Conservation (phyloP, 2,797 vertebrate genomes). For the Caiman crocodilus region DNA sequence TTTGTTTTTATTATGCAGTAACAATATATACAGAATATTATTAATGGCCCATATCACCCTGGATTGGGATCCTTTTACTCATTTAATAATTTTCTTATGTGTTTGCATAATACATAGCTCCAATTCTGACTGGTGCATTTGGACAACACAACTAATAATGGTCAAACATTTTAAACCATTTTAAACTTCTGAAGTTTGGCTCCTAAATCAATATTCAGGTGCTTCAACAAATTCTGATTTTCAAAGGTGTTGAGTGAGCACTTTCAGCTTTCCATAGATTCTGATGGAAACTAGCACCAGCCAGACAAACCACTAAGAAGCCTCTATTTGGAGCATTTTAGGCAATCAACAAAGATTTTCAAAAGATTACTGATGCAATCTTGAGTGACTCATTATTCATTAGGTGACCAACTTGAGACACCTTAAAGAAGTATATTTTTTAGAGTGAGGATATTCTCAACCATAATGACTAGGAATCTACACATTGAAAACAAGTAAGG, state of each 20-base stretch:
- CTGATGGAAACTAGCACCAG: not conserved
- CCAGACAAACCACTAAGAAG: not conserved
- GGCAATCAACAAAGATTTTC: not conserved
- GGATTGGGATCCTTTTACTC: not conserved
- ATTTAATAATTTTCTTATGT: not conserved
- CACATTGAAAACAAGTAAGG: too few relatives aligned
- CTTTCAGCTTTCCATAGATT: not conserved
- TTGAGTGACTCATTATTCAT: not conserved
- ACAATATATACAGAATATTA: not conserved
- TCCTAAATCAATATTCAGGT: not conserved
- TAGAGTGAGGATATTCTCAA: not conserved
- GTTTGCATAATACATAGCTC: not conserved
- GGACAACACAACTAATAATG: not conserved
- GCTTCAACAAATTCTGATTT: not conserved
- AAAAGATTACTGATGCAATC: not conserved
- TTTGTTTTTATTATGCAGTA: not conserved
- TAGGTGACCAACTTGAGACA: not conserved
- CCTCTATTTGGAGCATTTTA: fast-evolving
- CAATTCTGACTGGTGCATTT: not conserved
- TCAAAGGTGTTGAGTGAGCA: not conserved
- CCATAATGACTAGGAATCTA: too few relatives aligned
- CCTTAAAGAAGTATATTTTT: not conserved
- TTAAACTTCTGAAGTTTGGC: not conserved
- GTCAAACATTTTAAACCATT: not conserved
- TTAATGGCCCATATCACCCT: not conserved